A percentile compares a stretch with the other conserved stretches of the same genome.
Conservation (phyloP, 2,797 vertebrate species). For the Epinephelus malabaricus region DNA sequence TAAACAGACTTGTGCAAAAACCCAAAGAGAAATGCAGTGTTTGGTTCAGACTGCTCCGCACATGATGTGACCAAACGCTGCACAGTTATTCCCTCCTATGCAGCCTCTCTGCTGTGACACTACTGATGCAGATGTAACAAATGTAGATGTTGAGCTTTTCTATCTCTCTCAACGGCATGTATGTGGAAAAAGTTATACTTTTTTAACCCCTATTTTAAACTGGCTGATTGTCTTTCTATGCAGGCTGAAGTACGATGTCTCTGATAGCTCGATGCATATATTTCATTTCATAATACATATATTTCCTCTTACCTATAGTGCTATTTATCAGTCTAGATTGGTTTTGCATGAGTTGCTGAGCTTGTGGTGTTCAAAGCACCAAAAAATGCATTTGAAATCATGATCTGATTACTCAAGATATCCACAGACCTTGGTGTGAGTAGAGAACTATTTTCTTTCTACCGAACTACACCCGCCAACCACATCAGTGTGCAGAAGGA, state of each 20-base stretch:
- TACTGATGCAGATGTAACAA: conserved; percentile 38
- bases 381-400: no score
- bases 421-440: no score
- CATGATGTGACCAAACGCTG: conserved; percentile 5
- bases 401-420: no score
- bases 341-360: no score
- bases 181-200: neutral
- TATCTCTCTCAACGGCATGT: neutral
- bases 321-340: no score
- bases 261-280: neutral
- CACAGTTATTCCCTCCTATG: conserved; percentile 4
- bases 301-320: no score
- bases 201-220: neutral
- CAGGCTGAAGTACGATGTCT: neutral
- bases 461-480: no score
- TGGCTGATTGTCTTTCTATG: neutral
- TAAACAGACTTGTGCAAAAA: conserved; percentile 9
- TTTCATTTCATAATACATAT: no score
- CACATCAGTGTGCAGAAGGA: no score
- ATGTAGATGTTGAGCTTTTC: conserved; percentile 28
- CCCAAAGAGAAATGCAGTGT: conserved; percentile 13
- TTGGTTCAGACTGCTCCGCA: neutral
- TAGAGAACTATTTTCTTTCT: no score
- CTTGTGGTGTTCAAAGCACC: no score
- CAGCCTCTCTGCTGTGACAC: conserved; percentile 38